Percentiles rank a stretch among this genome's conserved stretches.
Conservation (phyloP, 2,113 vertebrate species). For the Raja brachyura region DNA sequence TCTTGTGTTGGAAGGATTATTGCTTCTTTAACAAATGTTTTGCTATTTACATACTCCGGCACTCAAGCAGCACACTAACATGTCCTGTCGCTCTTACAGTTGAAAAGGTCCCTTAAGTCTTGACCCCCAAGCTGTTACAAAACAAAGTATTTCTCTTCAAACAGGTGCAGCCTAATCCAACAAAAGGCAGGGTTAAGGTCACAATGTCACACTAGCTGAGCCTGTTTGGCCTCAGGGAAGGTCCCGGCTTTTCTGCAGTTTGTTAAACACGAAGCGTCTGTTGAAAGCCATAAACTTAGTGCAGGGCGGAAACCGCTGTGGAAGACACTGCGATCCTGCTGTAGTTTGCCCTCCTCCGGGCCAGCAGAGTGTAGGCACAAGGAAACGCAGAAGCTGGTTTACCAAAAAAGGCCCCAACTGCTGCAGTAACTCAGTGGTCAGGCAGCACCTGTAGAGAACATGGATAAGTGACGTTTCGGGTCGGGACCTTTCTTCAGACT, state of each 20-base stretch:
- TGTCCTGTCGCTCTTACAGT: background rate
- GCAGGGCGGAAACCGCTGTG: background rate
- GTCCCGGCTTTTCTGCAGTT: background rate
- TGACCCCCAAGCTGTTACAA: background rate
- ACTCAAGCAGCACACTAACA: background rate
- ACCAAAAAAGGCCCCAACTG: no score
- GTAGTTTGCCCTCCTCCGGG: no score
- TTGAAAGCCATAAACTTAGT: background rate
- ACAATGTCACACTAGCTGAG: background rate
- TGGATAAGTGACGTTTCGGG: no score
- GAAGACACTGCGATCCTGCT: no score
- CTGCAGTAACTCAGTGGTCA: no score
- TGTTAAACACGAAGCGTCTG: background rate
- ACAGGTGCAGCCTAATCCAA: conserved; percentile 7
- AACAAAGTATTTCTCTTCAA: background rate
- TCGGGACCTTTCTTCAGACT: no score
- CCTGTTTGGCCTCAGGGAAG: background rate
- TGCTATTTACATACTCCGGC: background rate
- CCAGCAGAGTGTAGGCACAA: no score
- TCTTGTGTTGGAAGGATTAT: background rate
- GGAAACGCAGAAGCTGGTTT: no score
- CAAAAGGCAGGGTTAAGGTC: background rate
- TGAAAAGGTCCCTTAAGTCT: background rate
- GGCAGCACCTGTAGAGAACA: no score
- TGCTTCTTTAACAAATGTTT: background rate